Conservation (phyloP, 2,888 invertebrate species). For the Augiades crinisus region DNA sequence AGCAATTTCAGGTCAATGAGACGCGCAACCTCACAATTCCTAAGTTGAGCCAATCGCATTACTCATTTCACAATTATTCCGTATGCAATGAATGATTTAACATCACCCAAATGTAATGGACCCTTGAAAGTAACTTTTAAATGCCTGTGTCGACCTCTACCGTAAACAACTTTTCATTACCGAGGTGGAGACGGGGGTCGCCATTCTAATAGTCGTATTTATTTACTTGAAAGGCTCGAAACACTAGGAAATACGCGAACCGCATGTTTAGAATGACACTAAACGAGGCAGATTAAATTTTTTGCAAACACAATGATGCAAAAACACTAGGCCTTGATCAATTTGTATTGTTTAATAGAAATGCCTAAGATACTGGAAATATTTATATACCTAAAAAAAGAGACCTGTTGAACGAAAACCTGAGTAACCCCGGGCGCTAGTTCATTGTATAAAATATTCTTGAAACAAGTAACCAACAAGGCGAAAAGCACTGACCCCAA, state of each 20-base stretch:
- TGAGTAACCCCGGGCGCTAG: not conserved
- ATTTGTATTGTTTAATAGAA: slow-evolving; percentile 1
- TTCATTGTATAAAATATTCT: slow-evolving; percentile 4
- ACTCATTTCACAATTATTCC: not conserved
- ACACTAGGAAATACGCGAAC: slow-evolving; percentile 19
- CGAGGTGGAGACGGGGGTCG: slow-evolving; percentile 43
- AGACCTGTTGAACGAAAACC: not conserved
- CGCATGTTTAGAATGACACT: slow-evolving; percentile 13
- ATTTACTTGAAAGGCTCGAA: slow-evolving; percentile 24
- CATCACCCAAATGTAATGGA: slow-evolving; percentile 35
- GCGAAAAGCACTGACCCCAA: slow-evolving; percentile 49
- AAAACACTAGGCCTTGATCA: not conserved
- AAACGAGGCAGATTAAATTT: not conserved
- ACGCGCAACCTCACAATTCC: slow-evolving; percentile 8
- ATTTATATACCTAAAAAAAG: not conserved
- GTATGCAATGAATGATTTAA: slow-evolving; percentile 23
- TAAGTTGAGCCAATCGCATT: slow-evolving; percentile 1
- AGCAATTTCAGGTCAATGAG: slow-evolving; percentile 13
- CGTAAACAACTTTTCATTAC: slow-evolving; percentile 55
- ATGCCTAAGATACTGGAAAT: not conserved
- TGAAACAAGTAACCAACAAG: slow-evolving; percentile 31
- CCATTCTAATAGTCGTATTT: slow-evolving; percentile 44
- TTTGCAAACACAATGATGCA: not conserved
- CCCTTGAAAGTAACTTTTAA: slow-evolving; percentile 45
- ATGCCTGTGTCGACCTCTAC: slow-evolving; percentile 46